Evolutionary conservation across 2,797 vertebrate species (phyloP).

Genomic region (Gambusia yucatana): DNA sequence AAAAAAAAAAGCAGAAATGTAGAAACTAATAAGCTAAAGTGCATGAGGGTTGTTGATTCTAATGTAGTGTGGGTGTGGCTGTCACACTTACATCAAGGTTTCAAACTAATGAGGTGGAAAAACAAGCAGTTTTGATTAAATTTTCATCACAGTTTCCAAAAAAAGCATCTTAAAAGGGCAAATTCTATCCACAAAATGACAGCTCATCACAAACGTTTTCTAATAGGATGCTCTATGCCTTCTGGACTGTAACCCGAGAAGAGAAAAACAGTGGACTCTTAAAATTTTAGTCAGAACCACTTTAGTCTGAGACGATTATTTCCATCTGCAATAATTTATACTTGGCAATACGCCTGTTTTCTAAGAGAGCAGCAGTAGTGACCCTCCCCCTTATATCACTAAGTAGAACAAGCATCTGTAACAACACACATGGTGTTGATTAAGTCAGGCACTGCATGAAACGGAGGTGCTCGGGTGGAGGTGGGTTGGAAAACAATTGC

Average conservation of each 20-base stretch:
- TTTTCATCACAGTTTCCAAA: not conserved
- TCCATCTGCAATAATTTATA: constrained; percentile 27
- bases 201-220: constrained; percentile 23
- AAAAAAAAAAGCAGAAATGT: not conserved
- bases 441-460: constrained; percentile 18
- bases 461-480: not conserved
- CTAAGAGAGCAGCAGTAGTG: constrained; percentile 11
- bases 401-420: constrained; percentile 9
- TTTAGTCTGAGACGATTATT: constrained; percentile 16
- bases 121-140: constrained; percentile 16
- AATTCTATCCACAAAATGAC: constrained; percentile 2
- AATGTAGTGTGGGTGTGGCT: not conserved
- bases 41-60: not conserved
- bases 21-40: not conserved
- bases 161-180: constrained; percentile 3
- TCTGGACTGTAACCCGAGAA: constrained; percentile 11
- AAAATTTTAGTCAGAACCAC: constrained; percentile 8
- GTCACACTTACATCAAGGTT: not conserved
- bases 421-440: constrained; percentile 19
- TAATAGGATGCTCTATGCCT: constrained; percentile 16
- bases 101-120: not conserved
- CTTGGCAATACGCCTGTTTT: constrained; percentile 10
- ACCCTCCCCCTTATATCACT: not conserved
- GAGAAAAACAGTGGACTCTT: constrained; percentile 9
- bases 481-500: not conserved